Base-by-base conservation (phyloP, 2,888 invertebrate genomes). In the Oegoconia quadripuncta region DNA sequence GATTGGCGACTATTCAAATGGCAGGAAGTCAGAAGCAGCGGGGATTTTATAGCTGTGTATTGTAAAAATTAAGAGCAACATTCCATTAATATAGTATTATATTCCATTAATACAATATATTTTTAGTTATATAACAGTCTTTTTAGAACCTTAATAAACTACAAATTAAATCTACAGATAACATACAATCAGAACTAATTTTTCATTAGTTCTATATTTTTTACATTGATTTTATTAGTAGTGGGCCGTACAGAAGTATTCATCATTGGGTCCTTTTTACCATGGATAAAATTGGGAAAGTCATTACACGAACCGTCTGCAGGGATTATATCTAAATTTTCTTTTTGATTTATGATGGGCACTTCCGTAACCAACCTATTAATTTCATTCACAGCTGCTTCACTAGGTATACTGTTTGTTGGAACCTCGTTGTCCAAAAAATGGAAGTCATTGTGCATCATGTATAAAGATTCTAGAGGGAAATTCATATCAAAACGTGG, bases 11-110 rank as follows among this genome's bases (percentile, higher is more conserved):
- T 94, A 7, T 61, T 73, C n/a, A 70, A 74, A 13, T 83, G 73
- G 34, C 88, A 90, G 55, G 89, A 91, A 77, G 89, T 94, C 30
- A 86, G 89, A 48, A 70, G 82, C 43, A 91, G 90, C 27, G 80
- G 83, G 48, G 93, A 94, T 73, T 89, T 89, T 60, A 91, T 94
- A 50, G 90, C 90, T 13, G 80, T 92, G 27, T 93, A 93, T 70
- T 52, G 33, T 37, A 58, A 56, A 54, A 50, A 39, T 31, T 18
- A 13, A 47, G 23, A 46, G 43, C 50, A 37, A 33, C 49, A 59
- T 54, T 48, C 50, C 53, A 34, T 54, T 60, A 34, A 49, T 50
- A 49, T 53, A 55, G 50, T 36, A 43, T 41, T 44, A 48, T 2
- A 31, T 31, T 29, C 30, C 17, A 34, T 18, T 17, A 27, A 25